These are phyloP conservation scores for Minunthozetes semirufus DNA, from an alignment of 2,888 invertebrate genomes.

Conservation along the genomic window DNA sequence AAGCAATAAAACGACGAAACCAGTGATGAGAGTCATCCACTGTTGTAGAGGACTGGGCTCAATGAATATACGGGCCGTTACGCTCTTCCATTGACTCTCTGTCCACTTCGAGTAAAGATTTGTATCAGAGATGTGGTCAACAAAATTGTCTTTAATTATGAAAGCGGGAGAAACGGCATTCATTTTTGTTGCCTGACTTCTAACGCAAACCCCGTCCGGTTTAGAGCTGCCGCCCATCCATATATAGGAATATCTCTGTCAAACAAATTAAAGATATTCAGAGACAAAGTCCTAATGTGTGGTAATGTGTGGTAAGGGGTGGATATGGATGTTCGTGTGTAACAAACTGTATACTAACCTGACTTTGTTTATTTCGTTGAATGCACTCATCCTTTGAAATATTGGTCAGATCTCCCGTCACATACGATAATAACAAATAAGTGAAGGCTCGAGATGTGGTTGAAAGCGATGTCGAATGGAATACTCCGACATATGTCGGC, in stretches of 20 bases:
- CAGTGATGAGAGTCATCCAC: slow-evolving; percentile 38
- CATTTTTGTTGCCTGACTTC: slow-evolving; percentile 38
- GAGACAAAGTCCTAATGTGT: no score
- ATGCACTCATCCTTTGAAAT: background rate
- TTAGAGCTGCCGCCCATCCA: slow-evolving; percentile 29
- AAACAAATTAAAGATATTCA: no score
- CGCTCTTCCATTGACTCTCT: slow-evolving; percentile 69
- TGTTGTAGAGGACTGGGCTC: slow-evolving; percentile 46
- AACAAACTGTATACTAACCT: no score
- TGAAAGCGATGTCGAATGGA: background rate
- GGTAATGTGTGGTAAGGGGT: no score
- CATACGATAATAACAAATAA: background rate
- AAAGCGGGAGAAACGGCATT: slow-evolving; percentile 41
- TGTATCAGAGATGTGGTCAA: slow-evolving; percentile 33
- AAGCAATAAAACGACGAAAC: slow-evolving; percentile 39
- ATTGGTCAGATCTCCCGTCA: background rate
- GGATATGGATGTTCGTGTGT: no score
- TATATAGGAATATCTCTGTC: no score
- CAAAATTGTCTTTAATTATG: slow-evolving; percentile 53
- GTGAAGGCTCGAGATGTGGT: background rate
- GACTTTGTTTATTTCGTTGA: background rate
- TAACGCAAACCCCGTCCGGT: slow-evolving; percentile 39
- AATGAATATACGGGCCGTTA: slow-evolving; percentile 70
- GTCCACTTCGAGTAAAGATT: slow-evolving; percentile 83
- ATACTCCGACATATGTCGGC: background rate